A percentile compares a stretch with the other conserved stretches of the same genome.
Conservation (phyloP, 2,113 vertebrate genomes). For the Urocolius indicus region DNA sequence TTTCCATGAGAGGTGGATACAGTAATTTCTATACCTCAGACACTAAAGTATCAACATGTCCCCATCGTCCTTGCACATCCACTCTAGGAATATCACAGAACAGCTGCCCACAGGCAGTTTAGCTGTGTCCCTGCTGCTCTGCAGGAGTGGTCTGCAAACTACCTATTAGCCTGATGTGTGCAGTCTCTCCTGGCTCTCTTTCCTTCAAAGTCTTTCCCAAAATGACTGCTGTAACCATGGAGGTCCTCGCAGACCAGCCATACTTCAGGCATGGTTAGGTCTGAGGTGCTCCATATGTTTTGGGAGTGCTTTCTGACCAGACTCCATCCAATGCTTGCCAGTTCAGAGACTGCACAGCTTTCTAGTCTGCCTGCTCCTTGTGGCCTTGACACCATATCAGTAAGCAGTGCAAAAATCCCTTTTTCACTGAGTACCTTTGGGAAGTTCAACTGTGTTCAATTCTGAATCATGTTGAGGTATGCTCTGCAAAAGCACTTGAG, state of each 20-base stretch:
- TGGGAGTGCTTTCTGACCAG: background rate
- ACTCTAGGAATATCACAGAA: background rate
- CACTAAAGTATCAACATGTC: accelerated
- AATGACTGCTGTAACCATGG: background rate
- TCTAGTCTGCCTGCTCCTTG: background rate
- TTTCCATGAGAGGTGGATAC: background rate
- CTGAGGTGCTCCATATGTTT: background rate
- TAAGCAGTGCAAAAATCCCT: background rate
- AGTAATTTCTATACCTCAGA: background rate
- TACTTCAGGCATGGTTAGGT: accelerated
- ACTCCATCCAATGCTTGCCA: background rate
- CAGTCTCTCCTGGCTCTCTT: background rate
- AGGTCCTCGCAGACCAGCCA: background rate
- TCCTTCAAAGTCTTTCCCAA: background rate
- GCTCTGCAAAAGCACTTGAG: background rate
- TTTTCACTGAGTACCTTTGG: background rate
- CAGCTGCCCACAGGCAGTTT: background rate
- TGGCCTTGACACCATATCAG: background rate
- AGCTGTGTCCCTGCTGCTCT: background rate
- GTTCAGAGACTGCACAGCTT: background rate
- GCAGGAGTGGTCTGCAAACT: accelerated
- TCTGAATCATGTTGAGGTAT: background rate
- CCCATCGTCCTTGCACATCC: background rate
- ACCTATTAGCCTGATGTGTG: accelerated
- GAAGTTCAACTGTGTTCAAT: background rate